Evolutionary conservation across 2,888 invertebrate species (phyloP), one percentile per base, ranked within the genome.

Genomic region (Tridacna gigas): DNA sequence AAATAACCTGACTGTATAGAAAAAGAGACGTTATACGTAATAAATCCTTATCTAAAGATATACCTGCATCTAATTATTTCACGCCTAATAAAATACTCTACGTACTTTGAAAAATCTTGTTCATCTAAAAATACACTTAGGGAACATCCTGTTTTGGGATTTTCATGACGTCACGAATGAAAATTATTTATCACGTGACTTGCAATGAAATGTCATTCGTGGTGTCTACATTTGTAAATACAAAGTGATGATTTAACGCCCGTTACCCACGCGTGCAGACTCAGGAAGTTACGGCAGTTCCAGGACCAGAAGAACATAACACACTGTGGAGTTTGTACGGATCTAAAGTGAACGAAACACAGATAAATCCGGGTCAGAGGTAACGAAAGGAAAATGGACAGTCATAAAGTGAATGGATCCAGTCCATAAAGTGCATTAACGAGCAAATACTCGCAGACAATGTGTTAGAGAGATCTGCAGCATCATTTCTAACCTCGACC

Each of bases 181-280:
- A 86, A 86, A 86, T 86, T 83, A 86, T 79, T 77, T 71, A 67
- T 86, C 86, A 86, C 86, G 86, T 86, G 86, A 86, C 79, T 22
- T 74, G 56, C 75, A 61, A 74, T 79, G 69, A 86, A 86, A 83
- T 86, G 86, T 83, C 86, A 83, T 81, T 80, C 66, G 66, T 47
- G 71, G 18, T 48, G 63, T 71, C 56, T 61, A 67, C 69, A 45
- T 67, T 79, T 79, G 60, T 63, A 69, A 77, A 69, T 74, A 74
- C 61, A 78, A 74, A 51, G 65, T 67, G 51, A 71, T 74, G 75
- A 71, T 78, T 80, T 78, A 80, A 83, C 75, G 28, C 22, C 45
- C 22, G 45, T 75, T 45, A 45, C 45, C 45, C 63, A 75, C 65
- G 63, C 63, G 71, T 71, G 71, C 51, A n/a, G 25, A 1, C 3